phyloP scores from a whole-genome alignment of 2,113 vertebrate genomes.

The Bufo bufo region DNA sequence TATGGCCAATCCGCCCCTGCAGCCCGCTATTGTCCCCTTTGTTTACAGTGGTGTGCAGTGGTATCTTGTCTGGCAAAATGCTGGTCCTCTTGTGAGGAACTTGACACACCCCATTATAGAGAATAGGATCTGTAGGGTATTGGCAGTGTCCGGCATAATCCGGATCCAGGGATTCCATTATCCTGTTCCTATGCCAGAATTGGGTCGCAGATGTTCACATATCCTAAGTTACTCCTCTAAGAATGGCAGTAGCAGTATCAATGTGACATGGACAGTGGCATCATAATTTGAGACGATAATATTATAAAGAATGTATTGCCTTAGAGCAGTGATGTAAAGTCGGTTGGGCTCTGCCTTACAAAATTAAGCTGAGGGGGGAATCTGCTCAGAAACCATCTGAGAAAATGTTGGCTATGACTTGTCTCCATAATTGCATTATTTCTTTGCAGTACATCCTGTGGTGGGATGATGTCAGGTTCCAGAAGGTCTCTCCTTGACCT shows the following conservation, averaged over 20 bases:
- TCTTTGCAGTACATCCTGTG: constrained; percentile 26
- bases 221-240: not conserved
- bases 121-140: too few relatives aligned
- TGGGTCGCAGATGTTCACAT: too few relatives aligned
- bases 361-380: not conserved
- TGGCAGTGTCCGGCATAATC: too few relatives aligned
- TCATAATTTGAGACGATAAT: not conserved
- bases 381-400: not conserved
- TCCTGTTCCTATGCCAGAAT: too few relatives aligned
- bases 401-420: not conserved
- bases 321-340: not conserved
- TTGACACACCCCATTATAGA: too few relatives aligned
- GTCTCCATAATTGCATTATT: not conserved
- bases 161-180: too few relatives aligned
- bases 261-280: not conserved
- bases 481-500: constrained; percentile 42
- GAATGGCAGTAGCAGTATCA: not conserved
- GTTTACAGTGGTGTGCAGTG: too few relatives aligned
- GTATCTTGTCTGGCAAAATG: too few relatives aligned
- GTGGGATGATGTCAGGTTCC: constrained; percentile 31
- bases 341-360: not conserved
- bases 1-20: too few relatives aligned
- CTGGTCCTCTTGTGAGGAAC: too few relatives aligned
- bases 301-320: not conserved
- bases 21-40: too few relatives aligned